These are phyloP conservation scores for Alligator mississippiensis DNA, from an alignment of 2,113 vertebrate genomes.

Conservation along the genomic window DNA sequence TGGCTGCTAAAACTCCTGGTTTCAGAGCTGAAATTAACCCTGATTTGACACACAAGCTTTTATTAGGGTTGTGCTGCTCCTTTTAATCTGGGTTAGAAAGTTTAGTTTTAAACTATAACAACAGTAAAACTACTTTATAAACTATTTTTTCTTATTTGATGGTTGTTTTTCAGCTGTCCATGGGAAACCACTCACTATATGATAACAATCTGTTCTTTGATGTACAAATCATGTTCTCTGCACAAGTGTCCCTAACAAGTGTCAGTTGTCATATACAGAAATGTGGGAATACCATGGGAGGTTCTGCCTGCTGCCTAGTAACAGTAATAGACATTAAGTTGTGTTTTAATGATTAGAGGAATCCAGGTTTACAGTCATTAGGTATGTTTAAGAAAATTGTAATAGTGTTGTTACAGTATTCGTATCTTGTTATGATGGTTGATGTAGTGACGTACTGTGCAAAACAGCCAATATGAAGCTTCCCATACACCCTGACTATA, in stretches of 20 bases:
- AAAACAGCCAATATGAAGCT: background rate
- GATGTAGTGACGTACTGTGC: background rate
- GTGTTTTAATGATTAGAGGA: background rate
- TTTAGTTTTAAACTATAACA: conserved; percentile 60
- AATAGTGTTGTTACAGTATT: background rate
- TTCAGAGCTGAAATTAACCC: conserved; percentile 56
- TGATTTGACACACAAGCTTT: conserved; percentile 57
- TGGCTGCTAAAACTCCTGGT: conserved; percentile 33
- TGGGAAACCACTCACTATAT: conserved; percentile 35
- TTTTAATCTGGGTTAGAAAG: conserved; percentile 69
- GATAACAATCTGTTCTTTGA: conserved; percentile 44
- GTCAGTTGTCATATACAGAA: background rate
- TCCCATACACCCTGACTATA: background rate
- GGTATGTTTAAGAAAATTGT: background rate
- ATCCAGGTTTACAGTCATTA: background rate
- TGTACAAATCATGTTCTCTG: conserved; percentile 25
- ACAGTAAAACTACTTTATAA: conserved; percentile 49
- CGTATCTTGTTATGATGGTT: background rate
- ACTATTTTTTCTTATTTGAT: conserved; percentile 39
- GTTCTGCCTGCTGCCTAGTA: background rate
- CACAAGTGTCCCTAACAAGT: background rate
- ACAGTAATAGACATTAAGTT: background rate
- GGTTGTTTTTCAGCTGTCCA: conserved; percentile 59
- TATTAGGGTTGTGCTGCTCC: conserved; percentile 64
- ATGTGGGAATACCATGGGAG: background rate